Base-by-base conservation (phyloP, 1,140 invertebrate species). In the Chionoecetes opilio region DNA sequence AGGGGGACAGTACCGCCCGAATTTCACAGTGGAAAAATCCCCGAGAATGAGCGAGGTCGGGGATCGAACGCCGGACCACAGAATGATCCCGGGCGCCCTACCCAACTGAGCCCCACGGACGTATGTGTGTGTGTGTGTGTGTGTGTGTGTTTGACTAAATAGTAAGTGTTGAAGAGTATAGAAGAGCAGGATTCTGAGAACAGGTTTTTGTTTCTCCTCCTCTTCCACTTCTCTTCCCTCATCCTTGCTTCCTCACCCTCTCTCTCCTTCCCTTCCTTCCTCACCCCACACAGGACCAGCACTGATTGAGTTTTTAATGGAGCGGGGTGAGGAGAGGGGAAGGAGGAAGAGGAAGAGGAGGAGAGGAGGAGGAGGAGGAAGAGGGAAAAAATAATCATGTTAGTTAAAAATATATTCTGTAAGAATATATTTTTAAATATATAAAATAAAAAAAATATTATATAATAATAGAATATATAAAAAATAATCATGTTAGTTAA, bases 221-320 rank as follows among this genome's bases (percentile, higher is more conserved):
- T 75, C 63, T 26, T 75, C 63, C 63, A n/a, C 63, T 26, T 75
- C 63, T 26, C n/a, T 21, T 21, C 26, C 53, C 53, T 63, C 53
- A 8, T 63, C 53, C 53, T 63, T 21, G 8, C 53, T 3, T 26
- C 53, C 53, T 63, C 21, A 2, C 17, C 17, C 21, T 63, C 53
- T 21, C 17, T 21, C 53, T 63, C 53, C 53, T 63, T 26, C n/a
- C 21, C 21, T 26, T n/a, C 63, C n/a, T n/a, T n/a, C 63, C 6
- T n/a, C 63, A 26, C 21, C 21, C 63, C n/a, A 3, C n/a, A 75
- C 26, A 21, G 21, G 63, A n/a, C n/a, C 63, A 75, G 63, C 63
- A 75, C 63, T 75, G 63, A 75, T 75, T 75, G 63, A 75, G 63
- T 75, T 75, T 75, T 75, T 75, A 75, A 75, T 75, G 63, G 63